Percentiles rank a stretch among this genome's conserved stretches.
phyloP scores from a whole-genome alignment of 2,888 invertebrate species.

The Poecilobothrus nobilitatus region DNA sequence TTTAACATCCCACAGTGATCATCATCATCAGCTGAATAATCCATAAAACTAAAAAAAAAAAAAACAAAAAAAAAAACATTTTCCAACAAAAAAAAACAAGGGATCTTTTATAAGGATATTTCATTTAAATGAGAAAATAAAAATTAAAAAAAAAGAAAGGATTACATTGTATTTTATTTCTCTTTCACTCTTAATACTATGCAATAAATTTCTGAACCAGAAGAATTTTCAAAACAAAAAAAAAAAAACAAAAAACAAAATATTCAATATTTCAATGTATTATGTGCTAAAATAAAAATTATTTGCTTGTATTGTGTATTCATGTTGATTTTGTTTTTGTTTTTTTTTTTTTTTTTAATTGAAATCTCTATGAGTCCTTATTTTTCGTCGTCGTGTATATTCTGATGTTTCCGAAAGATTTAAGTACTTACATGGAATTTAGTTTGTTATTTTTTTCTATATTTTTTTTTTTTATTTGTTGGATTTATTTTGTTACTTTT shows the following conservation, averaged over 20 bases:
- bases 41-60: background rate
- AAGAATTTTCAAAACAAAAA: background rate
- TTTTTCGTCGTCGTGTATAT: background rate
- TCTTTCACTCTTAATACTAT: no score
- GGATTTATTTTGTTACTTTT: background rate
- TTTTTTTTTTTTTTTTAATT: background rate
- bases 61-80: background rate
- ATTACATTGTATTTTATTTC: no score
- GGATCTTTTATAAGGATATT: no score
- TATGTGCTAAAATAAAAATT: background rate
- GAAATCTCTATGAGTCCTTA: constrained; percentile 2
- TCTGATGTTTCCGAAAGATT: background rate
- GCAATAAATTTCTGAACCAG: background rate
- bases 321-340: background rate
- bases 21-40: background rate
- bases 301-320: background rate
- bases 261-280: background rate
- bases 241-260: background rate
- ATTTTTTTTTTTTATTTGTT: no score
- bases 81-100: no score
- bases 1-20: background rate
- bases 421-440: background rate
- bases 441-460: background rate
- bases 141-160: no score
- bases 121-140: no score